Evolutionary conservation across 2,797 vertebrate genomes (phyloP), one percentile per base, ranked within the genome.

Genomic region (Apogon talboti): DNA sequence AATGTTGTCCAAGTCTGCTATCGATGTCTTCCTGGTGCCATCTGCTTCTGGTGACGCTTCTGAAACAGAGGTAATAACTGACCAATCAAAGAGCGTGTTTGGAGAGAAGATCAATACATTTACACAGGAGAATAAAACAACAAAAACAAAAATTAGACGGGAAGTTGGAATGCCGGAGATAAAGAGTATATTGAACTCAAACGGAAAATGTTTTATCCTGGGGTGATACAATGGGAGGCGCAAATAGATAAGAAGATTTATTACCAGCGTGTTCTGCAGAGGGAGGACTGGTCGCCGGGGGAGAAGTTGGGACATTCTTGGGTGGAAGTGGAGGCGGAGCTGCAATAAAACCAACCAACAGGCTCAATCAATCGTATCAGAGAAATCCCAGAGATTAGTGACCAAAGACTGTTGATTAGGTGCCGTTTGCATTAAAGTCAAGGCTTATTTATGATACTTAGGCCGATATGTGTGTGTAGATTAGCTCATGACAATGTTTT

Each of bases 1-100:
- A 87, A 99, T 95, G 94, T 95, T 97, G 92, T 99, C 98, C 91
- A 99, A 82, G 87, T 99, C 96, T 71, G 91, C 95, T 88, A 99
- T 96, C 11, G 96, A 96, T 3, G 95, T 91, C 73, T 94, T 94
- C 71, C 89, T 86, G 81, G 93, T 92, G 89, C 76, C 1, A 37
- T 95, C 92, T 75, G 78, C 74, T 61, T 91, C 91, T 70, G 54
- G 69, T 19, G 81, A 81, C 18, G 15, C 75, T 47, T 87, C 87
- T 89, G 73, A 51, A 79, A 78, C 45, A 41, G 16, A 81, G 9
- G 7, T 28, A 68, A 64, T 2, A 12, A 28, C 11, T 1, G 13
- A 49, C 7, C 43, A 75, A 55, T 60, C 49, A 77, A 44, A 70
- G 38, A 3, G 15, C 0, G 1, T 30, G 47, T 70, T 64, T 55